Evolutionary conservation across 2,888 invertebrate species (phyloP), one percentile per base, ranked within the genome.

Genomic region (Caenorhabditis becei): DNA sequence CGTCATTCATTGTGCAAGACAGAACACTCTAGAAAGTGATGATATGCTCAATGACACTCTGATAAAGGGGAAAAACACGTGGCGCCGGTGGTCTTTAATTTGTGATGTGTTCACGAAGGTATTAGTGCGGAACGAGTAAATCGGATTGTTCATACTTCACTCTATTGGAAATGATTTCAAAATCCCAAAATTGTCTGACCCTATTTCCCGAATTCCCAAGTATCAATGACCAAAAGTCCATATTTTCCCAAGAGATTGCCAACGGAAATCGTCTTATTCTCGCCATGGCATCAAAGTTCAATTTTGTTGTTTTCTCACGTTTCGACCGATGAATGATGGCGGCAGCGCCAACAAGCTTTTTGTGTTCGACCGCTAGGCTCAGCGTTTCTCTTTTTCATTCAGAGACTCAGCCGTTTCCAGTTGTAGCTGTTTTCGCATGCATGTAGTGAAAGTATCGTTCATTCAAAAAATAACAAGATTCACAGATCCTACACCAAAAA

Each of bases 21-120:
- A 65, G 14, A 23, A 53, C 35, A 37, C 49, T 23, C 23, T 20
- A 26, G 26, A 28, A 53, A 5, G 3, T 35, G 26, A 35, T 4
- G 32, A 23, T 32, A 59, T 47, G 51, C 35, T 51, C 28, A 37
- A 59, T 51, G 49, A 32, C 18, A 35, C 20, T 26, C n/a, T 56
- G 26, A 65, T 65, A 23, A 18, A 8, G 37, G 23, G n/a, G 18
- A 5, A 56, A 67, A 47, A 56, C 32, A 67, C 67, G 32, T 53
- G 53, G 20, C 51, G 20, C n/a, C 5, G 53, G 20, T 59, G 49
- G 20, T 69, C 23, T 49, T 59, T 69, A 32, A 58, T 59, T 58
- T 44, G 4, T 69, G 59, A 18, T 59, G n/a, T 59, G 47, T 44
- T 28, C 53, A 41, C n/a, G 23, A 28, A 20, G 5, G 20, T 23